Conservation (phyloP, 53 echinoderm and acorn worm species). For the Paelopatides confundens region DNA sequence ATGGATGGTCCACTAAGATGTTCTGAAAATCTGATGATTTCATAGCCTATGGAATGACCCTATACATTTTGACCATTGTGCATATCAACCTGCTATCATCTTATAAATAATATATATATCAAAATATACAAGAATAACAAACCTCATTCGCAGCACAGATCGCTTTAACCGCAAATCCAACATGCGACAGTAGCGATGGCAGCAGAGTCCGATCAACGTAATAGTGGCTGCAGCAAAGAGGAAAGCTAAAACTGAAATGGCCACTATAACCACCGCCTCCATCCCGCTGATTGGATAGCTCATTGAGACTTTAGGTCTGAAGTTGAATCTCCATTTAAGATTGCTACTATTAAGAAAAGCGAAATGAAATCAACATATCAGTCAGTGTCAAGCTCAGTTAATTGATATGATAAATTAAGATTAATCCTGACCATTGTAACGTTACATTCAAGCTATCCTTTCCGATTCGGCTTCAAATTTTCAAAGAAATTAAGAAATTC, state of each 20-base stretch:
- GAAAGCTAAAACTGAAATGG: constrained; percentile 81
- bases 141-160: constrained; percentile 33
- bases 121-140: background rate
- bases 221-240: constrained; percentile 83
- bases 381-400: too few species aligned
- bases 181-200: constrained; percentile 85
- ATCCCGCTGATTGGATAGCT: constrained; percentile 44
- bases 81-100: too few species aligned
- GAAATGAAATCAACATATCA: background rate
- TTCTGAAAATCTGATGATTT: too few species aligned
- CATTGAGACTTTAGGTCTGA: background rate
- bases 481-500: too few species aligned
- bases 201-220: constrained; percentile 77
- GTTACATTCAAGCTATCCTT: too few species aligned
- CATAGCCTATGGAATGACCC: too few species aligned
- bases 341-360: background rate
- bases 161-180: constrained; percentile 41
- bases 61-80: too few species aligned
- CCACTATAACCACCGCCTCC: constrained; percentile 92
- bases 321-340: background rate
- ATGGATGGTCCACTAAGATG: too few species aligned
- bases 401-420: too few species aligned
- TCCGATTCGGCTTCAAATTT: too few species aligned
- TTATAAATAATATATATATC: too few species aligned
- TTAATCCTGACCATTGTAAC: too few species aligned